Conservation (phyloP, 2,888 invertebrate genomes). For the Asteroscopus sphinx region DNA sequence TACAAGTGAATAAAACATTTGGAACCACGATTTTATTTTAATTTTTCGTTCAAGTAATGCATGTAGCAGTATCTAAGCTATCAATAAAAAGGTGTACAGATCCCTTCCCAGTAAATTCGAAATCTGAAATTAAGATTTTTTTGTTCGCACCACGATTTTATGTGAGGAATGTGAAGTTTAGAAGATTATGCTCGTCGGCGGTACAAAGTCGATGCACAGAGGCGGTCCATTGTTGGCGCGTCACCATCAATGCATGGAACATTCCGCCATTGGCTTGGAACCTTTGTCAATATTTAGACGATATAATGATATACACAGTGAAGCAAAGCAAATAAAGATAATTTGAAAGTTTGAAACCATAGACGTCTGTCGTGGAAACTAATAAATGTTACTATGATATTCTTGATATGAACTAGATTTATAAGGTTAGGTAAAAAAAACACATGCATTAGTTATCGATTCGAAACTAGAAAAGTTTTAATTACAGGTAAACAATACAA, state of each 20-base stretch:
- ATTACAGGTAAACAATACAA: neutral
- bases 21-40: neutral
- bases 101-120: constrained; percentile 43
- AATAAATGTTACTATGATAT: too few species aligned
- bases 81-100: constrained; percentile 42
- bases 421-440: neutral
- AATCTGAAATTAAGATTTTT: constrained; percentile 60
- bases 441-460: neutral
- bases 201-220: constrained; percentile 53
- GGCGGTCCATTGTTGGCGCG: constrained; percentile 55
- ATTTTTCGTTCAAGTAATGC: neutral
- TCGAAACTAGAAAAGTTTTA: neutral
- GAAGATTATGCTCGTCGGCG: constrained; percentile 76
- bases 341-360: too few species aligned
- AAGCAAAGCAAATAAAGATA: constrained; percentile 24
- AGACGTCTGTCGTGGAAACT: too few species aligned
- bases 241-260: constrained; percentile 45
- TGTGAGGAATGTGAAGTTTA: constrained; percentile 85
- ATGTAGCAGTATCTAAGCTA: constrained; percentile 4
- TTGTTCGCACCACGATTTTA: constrained; percentile 73
- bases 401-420: too few species aligned
- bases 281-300: constrained; percentile 56
- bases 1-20: neutral
- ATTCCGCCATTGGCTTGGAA: constrained; percentile 42
- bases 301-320: constrained; percentile 45